A percentile compares a stretch with the other conserved stretches of the same genome.
Evolutionary conservation across 2,113 vertebrate genomes (phyloP).

Genomic region (Peromyscus leucopus): DNA sequence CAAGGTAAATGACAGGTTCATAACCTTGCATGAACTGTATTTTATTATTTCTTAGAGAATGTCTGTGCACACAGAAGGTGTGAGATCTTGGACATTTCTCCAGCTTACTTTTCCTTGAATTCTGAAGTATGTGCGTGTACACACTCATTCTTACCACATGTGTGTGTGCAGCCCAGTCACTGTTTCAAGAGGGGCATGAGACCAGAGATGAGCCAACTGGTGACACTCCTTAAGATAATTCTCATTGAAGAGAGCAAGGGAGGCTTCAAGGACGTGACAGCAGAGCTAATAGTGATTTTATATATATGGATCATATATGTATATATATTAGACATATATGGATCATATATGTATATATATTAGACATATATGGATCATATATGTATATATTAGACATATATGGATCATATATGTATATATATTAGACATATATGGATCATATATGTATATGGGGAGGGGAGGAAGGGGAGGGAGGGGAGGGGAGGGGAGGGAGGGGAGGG

Average conservation of each 20-base stretch:
- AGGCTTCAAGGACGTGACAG: background rate
- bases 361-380: no score
- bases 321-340: no score
- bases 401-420: no score
- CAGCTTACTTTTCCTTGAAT: background rate
- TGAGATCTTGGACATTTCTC: background rate
- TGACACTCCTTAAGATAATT: background rate
- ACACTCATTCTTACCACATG: background rate
- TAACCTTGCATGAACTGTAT: conserved; percentile 26
- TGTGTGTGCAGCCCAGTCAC: background rate
- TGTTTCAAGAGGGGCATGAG: background rate
- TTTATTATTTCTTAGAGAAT: conserved; percentile 65
- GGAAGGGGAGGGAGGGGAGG: no score
- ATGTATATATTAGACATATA: no score
- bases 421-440: no score
- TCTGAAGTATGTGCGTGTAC: background rate
- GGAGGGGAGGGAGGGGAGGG: background rate
- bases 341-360: no score
- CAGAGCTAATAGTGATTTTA: background rate
- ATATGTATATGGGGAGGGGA: background rate
- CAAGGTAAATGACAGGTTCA: conserved; percentile 68
- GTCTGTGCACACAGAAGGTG: background rate
- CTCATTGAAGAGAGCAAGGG: background rate
- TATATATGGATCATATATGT: background rate
- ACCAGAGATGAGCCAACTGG: background rate